Percentiles rank a stretch among this genome's conserved stretches.
Evolutionary conservation across 2,797 vertebrate species (phyloP).

Genomic region (Mionectes olivaceus): DNA sequence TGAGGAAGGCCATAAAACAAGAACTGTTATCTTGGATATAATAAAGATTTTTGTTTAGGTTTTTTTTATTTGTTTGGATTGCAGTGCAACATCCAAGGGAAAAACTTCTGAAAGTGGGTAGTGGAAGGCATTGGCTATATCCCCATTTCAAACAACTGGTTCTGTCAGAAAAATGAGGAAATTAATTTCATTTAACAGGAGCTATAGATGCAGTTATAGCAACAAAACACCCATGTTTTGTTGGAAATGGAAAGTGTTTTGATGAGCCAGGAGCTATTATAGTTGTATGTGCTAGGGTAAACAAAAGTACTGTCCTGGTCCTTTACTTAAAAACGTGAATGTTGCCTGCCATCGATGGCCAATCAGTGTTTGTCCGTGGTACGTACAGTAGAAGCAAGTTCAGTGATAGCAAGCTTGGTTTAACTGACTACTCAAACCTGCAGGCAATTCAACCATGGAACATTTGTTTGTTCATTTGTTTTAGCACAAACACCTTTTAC

Average conservation of each 20-base stretch:
- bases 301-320: background rate
- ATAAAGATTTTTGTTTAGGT: background rate
- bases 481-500: background rate
- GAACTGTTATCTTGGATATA: background rate
- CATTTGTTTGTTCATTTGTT: background rate
- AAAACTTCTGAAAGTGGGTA: background rate
- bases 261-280: background rate
- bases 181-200: background rate
- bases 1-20: background rate
- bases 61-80: background rate
- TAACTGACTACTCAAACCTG: background rate
- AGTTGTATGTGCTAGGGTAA: background rate
- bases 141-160: background rate
- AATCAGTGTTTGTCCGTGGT: background rate
- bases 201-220: background rate
- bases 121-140: background rate
- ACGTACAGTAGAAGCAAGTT: background rate
- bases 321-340: background rate
- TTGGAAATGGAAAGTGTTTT: background rate
- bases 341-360: background rate
- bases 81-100: background rate
- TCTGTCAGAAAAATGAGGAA: background rate
- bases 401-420: background rate
- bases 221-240: background rate
- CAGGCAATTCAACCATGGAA: fast-evolving